Conservation (phyloP, 2,113 vertebrate genomes). For the Oreotrochilus melanogaster region DNA sequence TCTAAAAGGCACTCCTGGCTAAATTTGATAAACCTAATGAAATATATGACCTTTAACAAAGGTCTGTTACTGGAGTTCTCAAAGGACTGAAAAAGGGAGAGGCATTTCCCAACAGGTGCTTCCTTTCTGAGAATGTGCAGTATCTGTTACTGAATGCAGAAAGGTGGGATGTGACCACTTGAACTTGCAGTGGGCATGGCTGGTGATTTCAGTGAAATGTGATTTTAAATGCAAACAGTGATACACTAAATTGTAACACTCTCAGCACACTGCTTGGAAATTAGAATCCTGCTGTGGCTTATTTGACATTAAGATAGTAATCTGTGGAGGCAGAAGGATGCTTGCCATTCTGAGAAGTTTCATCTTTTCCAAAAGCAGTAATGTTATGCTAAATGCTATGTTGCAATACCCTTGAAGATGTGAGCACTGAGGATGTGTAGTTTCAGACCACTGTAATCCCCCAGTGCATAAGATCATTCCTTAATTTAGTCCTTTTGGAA, state of each 20-base stretch:
- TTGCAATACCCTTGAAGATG: not conserved
- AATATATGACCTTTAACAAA: not conserved
- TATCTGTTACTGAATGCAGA: not conserved
- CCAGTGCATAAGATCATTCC: not conserved
- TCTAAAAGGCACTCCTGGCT: not conserved
- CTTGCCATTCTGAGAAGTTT: not conserved
- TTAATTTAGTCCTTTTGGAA: not conserved
- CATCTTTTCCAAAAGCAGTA: not conserved
- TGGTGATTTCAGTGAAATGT: not conserved
- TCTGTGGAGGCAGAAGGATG: not conserved
- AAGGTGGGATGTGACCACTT: not conserved
- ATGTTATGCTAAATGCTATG: rapidly evolving
- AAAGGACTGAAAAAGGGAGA: constrained; percentile 5
- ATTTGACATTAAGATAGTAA: not conserved
- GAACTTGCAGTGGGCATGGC: not conserved
- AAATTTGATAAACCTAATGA: not conserved
- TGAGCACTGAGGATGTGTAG: not conserved
- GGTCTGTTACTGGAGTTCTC: not conserved
- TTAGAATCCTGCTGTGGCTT: not conserved
- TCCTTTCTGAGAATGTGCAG: not conserved
- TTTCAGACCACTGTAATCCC: not conserved
- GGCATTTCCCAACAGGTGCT: constrained; percentile 33
- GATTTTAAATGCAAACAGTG: not conserved
- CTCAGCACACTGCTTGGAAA: not conserved
- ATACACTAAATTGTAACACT: not conserved